Evolutionary conservation across 2,888 invertebrate genomes (phyloP), one percentile per base, ranked within the genome.

Genomic region (Hirtodrosophila duncani): DNA sequence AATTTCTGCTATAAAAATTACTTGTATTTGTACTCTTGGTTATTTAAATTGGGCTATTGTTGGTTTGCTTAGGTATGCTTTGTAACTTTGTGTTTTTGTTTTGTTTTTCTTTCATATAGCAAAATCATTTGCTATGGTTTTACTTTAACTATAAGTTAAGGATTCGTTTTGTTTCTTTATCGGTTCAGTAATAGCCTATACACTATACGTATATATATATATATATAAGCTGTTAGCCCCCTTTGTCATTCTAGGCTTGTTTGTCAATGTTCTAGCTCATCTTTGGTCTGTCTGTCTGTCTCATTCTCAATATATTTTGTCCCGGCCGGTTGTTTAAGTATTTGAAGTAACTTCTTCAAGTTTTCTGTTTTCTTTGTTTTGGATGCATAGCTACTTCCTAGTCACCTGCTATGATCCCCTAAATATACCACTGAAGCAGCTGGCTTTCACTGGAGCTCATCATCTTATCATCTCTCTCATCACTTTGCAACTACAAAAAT

Each of bases 11-110:
- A 79, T 83, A 82, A 81, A 83, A 83, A 83, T 82, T 83, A 83
- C 84, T 86, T 86, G 85, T 86, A 86, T 86, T 86, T 86, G 85
- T 86, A 86, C 86, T 85, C 83, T 85, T 86, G 86, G 85, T 85
- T 86, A 81, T 84, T 82, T 84, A 61, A 74, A 84, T 86, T 86
- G 85, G 85, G 85, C 85, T 85, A 85, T 85, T 85, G 82, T 83
- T 61, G 66, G 66, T 64, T 70, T 79, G 70, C 64, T 61, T 78
- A 79, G 63, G 77, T 70, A 64, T 80, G 63, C 72, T 80, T n/a
- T 74, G 78, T 78, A 77, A 77, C 64, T 63, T 65, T 72, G 9
- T 26, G 20, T 26, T 45, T 34, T 20, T 17, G 24, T 41, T 7
- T 34, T 14, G 2, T 31, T 18, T 29, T 27, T 38, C 3, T 31